A percentile compares a stretch with the other conserved stretches of the same genome.
These are phyloP conservation scores for Lanistes nyassanus DNA, from an alignment of 1,140 invertebrate genomes.

Conservation along the genomic window DNA sequence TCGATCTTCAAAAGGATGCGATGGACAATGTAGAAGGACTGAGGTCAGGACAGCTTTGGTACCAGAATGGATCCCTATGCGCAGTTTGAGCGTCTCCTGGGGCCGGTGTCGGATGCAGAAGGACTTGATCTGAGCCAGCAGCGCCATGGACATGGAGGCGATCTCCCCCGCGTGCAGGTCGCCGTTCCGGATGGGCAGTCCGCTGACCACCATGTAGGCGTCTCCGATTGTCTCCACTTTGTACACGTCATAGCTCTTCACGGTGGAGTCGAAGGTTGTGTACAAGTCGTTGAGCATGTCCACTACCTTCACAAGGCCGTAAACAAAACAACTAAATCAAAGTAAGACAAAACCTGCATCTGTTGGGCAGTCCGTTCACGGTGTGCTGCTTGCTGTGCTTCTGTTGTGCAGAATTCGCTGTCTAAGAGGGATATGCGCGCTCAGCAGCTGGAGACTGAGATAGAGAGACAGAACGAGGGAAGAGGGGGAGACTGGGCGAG, in stretches of 20 bases:
- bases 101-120: conserved; percentile 88
- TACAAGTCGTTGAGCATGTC: conserved; percentile 62
- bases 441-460: conserved; percentile 14
- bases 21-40: no score
- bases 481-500: conserved; percentile 5
- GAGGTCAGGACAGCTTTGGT: conserved; percentile 18
- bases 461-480: background rate
- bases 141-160: conserved; percentile 84
- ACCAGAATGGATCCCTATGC: conserved; percentile 96
- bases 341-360: no score
- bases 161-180: conserved; percentile 94
- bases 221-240: conserved; percentile 61
- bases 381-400: no score
- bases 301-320: conserved; percentile 70
- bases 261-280: conserved; percentile 61
- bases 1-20: no score
- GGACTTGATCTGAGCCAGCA: conserved; percentile 83
- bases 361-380: no score
- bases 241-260: conserved; percentile 62
- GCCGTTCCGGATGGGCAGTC: conserved; percentile 89
- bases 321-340: no score
- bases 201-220: conserved; percentile 68
- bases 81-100: conserved; percentile 83
- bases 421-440: no score
- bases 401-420: no score